Evolutionary conservation across 1,140 invertebrate species (phyloP).

Genomic region (Papilio machaon): DNA sequence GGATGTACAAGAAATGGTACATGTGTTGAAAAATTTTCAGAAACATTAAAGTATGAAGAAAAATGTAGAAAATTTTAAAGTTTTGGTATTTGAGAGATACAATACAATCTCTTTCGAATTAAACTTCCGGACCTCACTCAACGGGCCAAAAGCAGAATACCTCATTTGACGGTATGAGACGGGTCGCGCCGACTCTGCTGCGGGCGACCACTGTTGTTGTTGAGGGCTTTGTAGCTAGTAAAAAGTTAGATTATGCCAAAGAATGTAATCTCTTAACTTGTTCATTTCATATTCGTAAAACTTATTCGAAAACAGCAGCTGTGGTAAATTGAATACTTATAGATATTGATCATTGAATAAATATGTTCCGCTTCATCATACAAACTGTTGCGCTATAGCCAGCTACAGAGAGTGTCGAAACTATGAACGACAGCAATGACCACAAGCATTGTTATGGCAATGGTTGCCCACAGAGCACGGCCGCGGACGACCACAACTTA

Average conservation of each 20-base stretch:
- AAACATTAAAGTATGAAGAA: too few relatives aligned
- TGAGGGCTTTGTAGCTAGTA: neutral
- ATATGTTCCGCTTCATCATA: too few relatives aligned
- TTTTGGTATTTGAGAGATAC: too few relatives aligned
- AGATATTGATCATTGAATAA: too few relatives aligned
- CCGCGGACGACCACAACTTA: conserved; percentile 51
- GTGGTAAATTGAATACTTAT: too few relatives aligned
- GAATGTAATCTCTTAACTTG: neutral
- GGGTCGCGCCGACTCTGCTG: neutral
- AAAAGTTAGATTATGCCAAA: neutral
- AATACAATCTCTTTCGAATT: neutral
- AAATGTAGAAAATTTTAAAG: too few relatives aligned
- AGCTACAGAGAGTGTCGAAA: too few relatives aligned
- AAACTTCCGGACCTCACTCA: neutral
- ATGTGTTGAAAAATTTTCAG: too few relatives aligned
- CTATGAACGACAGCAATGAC: neutral
- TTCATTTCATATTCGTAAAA: neutral
- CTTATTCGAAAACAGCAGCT: neutral
- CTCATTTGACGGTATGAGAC: neutral
- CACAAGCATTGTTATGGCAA: neutral
- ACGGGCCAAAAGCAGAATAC: neutral
- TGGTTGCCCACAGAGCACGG: neutral
- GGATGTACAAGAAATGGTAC: too few relatives aligned
- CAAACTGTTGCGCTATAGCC: too few relatives aligned
- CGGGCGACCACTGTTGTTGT: neutral